phyloP scores from a whole-genome alignment of 2,113 vertebrate species.

The Rhabdomys dilectus region DNA sequence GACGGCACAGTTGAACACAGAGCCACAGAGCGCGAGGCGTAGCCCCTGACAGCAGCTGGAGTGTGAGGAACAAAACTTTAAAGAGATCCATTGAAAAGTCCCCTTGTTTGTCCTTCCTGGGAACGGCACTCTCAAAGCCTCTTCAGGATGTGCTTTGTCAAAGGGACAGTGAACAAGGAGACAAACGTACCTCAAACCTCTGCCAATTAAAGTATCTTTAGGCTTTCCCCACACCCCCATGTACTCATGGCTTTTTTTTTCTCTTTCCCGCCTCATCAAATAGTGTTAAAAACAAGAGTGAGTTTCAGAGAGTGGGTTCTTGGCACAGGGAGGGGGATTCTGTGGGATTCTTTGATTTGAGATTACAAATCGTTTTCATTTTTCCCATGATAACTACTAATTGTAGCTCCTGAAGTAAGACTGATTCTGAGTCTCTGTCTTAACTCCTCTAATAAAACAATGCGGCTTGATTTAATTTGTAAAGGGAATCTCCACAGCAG shows the following conservation, averaged over 20 bases:
- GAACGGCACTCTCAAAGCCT: conserved; percentile 85
- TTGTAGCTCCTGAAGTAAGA: conserved; percentile 78
- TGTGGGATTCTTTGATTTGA: conserved; percentile 73
- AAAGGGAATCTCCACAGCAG: conserved; percentile 62
- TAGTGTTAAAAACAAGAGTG: conserved; percentile 78
- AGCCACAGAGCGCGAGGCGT: conserved; percentile 67
- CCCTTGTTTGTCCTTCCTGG: conserved; percentile 87
- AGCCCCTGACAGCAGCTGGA: conserved; percentile 76
- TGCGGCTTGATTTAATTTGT: conserved; percentile 62
- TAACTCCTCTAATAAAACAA: conserved; percentile 53
- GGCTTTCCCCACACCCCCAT: conserved; percentile 73
- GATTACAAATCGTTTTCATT: conserved; percentile 70
- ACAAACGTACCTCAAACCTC: conserved; percentile 82
- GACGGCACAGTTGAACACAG: conserved; percentile 65
- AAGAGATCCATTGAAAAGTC: conserved; percentile 84
- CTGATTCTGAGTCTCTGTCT: conserved; percentile 64
- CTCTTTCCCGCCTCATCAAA: conserved; percentile 80
- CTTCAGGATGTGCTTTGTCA: conserved; percentile 82
- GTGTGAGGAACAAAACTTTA: conserved; percentile 76
- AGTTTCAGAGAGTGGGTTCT: conserved; percentile 80
- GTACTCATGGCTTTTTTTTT: conserved; percentile 66
- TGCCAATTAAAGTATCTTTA: conserved; percentile 85
- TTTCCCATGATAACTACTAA: conserved; percentile 62
- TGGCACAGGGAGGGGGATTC: conserved; percentile 66
- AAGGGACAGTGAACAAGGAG: conserved; percentile 83